Base-by-base conservation (phyloP, 2,888 invertebrate species). In the Agonopterix heracliana region DNA sequence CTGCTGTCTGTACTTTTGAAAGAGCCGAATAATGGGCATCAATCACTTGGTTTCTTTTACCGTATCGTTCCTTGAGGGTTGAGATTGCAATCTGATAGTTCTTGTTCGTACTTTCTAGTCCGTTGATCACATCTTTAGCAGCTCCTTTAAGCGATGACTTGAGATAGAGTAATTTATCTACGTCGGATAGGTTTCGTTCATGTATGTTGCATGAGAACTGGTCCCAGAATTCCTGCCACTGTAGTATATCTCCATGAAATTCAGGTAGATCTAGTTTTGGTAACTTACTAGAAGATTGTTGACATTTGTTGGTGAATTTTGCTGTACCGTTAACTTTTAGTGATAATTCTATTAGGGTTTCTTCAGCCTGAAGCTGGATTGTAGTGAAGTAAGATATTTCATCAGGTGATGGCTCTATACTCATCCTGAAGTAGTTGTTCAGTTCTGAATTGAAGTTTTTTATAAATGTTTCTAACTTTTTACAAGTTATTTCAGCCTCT, bases 141-240 rank as follows among this genome's bases (percentile, higher is more conserved):
- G 12, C 34, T 34, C 44, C 44, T 12, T 44, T 34, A 11, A 40
- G 40, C 4, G 40, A 40, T 4, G 10, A n/a, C 40, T 40, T 40
- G 8, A 40, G n/a, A n/a, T 44, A 44, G 5, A 44, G 11, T 9
- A 44, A 9, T 34, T 44, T 44, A 9, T 44, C 48, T 1, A 48
- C 48, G 8, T 48, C 44, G 1, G 38, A 5, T 34, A 48, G 13
- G n/a, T 40, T 44, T n/a, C 34, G 34, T 1, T 40, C 11, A 11
- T 44, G 14, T 34, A 48, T 34, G 8, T 48, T 48, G 2, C 26
- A 36, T 3, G 9, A 12, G 34, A 41, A 48, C 0, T 26, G 13
- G 34, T 44, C 48, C 48, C 48, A 48, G 34, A 48, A 48, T 13
- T 44, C 13, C 13, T 40, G 26, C 46, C 46, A 46, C 11, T 10